A percentile compares a stretch with the other conserved stretches of the same genome.
Evolutionary conservation across 2,797 vertebrate genomes (phyloP).

Genomic region (Enteromius thamalakanensis): DNA sequence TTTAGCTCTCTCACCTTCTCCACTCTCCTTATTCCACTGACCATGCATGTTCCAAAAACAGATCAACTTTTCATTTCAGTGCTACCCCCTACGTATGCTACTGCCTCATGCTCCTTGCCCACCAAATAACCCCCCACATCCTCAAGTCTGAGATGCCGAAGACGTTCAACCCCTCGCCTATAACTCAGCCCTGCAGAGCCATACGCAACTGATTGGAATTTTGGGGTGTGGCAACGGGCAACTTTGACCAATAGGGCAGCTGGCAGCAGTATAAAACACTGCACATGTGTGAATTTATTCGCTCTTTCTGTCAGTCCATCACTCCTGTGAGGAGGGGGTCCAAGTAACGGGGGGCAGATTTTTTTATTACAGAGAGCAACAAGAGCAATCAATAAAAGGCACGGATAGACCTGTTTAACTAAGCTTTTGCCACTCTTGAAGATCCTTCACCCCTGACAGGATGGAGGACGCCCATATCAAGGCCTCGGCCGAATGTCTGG

Average conservation of each 20-base stretch:
- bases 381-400: slow-evolving; percentile 59
- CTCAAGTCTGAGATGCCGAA: slow-evolving; percentile 64
- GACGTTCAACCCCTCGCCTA: slow-evolving; percentile 60
- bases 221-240: slow-evolving; percentile 65
- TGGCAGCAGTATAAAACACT: slow-evolving; percentile 74
- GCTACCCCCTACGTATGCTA: slow-evolving; percentile 49
- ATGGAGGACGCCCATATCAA: slow-evolving; percentile 88
- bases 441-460: slow-evolving; percentile 73
- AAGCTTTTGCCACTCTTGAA: slow-evolving; percentile 55
- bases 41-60: slow-evolving; percentile 88
- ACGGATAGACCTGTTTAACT: slow-evolving; percentile 67
- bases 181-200: slow-evolving; percentile 55
- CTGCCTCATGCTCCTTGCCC: slow-evolving; percentile 24
- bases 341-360: slow-evolving; percentile 59
- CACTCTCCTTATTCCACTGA: slow-evolving; percentile 86
- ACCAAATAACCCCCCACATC: slow-evolving; percentile 27
- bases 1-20: slow-evolving; percentile 81
- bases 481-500: slow-evolving; percentile 78
- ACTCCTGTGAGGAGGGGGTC: slow-evolving; percentile 76
- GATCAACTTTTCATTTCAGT: slow-evolving; percentile 77
- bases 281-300: slow-evolving; percentile 66
- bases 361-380: slow-evolving; percentile 66
- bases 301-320: slow-evolving; percentile 85
- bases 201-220: slow-evolving; percentile 68
- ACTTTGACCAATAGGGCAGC: slow-evolving; percentile 70